Conservation (phyloP, 2,888 invertebrate genomes). For the Adelphocoris suturalis region DNA sequence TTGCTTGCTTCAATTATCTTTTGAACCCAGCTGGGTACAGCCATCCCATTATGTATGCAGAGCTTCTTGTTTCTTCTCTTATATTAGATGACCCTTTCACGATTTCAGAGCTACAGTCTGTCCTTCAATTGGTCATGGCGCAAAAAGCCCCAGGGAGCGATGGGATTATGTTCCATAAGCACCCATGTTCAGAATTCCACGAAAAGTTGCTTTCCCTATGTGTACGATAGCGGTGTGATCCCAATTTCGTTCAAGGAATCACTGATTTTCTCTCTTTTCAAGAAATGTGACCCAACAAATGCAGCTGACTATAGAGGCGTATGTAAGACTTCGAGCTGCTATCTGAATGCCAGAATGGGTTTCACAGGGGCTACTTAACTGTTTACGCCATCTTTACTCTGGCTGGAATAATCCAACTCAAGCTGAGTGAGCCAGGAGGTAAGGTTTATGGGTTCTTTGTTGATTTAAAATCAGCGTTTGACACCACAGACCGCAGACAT, state of each 20-base stretch:
- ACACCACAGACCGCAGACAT: neutral
- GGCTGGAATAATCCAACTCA: neutral
- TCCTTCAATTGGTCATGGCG: slow-evolving; percentile 1
- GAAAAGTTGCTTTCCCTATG: neutral
- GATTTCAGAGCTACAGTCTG: neutral
- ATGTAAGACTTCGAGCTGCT: slow-evolving; percentile 16
- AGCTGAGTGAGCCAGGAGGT: neutral
- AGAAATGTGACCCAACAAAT: slow-evolving; percentile 52
- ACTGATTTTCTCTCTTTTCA: slow-evolving; percentile 40
- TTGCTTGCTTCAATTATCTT: neutral
- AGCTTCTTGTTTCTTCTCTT: neutral
- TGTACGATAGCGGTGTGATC: neutral
- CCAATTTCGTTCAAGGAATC: slow-evolving; percentile 41
- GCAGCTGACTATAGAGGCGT: slow-evolving; percentile 27
- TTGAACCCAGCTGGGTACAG: neutral
- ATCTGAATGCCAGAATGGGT: slow-evolving; percentile 30
- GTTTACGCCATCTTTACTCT: slow-evolving; percentile 30
- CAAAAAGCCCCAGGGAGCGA: slow-evolving; percentile 51
- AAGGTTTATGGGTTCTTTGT: neutral
- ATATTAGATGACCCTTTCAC: slow-evolving; percentile 48
- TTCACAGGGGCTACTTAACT: neutral
- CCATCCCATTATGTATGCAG: neutral
- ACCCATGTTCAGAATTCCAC: neutral
- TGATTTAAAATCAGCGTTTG: slow-evolving; percentile 3
- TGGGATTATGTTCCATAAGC: slow-evolving; percentile 50